A percentile compares a stretch with the other conserved stretches of the same genome.
Conservation (phyloP, 1,140 invertebrate genomes). For the Watersipora subatra region DNA sequence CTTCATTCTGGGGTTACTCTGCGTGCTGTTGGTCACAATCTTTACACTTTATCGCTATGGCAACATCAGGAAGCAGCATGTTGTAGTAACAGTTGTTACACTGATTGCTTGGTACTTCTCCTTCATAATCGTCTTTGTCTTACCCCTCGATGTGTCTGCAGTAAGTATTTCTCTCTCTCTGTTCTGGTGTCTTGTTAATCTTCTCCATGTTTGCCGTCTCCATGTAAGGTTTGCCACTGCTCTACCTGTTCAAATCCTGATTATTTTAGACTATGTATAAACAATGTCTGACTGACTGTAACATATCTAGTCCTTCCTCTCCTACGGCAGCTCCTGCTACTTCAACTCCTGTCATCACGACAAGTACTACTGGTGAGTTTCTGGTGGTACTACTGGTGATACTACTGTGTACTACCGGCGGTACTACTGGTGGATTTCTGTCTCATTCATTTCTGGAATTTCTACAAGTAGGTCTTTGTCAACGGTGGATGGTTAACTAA, state of each 20-base stretch:
- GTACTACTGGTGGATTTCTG: too few relatives aligned
- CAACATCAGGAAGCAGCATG: conserved; percentile 81
- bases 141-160: conserved; percentile 89
- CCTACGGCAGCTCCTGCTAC: not conserved
- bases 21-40: too few relatives aligned
- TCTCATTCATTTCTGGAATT: too few relatives aligned
- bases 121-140: conserved; percentile 88
- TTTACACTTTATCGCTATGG: conserved; percentile 71
- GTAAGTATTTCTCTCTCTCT: conserved; percentile 51
- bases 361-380: too few relatives aligned
- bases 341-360: too few relatives aligned
- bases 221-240: not conserved
- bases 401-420: too few relatives aligned
- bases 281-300: not conserved
- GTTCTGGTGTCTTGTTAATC: not conserved
- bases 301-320: not conserved
- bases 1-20: too few relatives aligned
- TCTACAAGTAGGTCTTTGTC: too few relatives aligned
- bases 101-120: conserved; percentile 97
- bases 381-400: too few relatives aligned
- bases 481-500: too few relatives aligned
- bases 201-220: not conserved
- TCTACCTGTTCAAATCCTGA: not conserved
- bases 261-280: not conserved
- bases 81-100: conserved; percentile 80